Percentiles rank a stretch among this genome's conserved stretches.
These are phyloP conservation scores for Macquaria australasica DNA, from an alignment of 2,113 vertebrate species.

Conservation along the genomic window DNA sequence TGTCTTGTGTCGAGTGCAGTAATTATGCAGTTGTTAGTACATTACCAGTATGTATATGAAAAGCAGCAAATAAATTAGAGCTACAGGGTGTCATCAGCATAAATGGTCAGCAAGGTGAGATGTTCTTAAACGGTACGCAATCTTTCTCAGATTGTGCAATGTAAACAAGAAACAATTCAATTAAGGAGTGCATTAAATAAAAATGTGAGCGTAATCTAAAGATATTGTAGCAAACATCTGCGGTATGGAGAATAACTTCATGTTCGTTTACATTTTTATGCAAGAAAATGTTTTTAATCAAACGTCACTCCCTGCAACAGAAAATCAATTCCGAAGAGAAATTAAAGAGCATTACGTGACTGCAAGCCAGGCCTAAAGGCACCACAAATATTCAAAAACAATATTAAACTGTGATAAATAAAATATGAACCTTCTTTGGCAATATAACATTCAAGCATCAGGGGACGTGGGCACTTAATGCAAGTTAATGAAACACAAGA, in stretches of 20 bases:
- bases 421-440: conserved; percentile 84
- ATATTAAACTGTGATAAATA: conserved; percentile 85
- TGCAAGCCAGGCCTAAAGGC: conserved; percentile 76
- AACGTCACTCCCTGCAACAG: conserved; percentile 72
- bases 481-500: conserved; percentile 82
- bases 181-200: conserved; percentile 68
- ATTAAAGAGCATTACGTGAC: conserved; percentile 79
- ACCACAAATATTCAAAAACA: conserved; percentile 85
- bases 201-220: conserved; percentile 63
- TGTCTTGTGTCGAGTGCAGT: conserved; percentile 67
- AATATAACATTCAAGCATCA: conserved; percentile 78
- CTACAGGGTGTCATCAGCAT: conserved; percentile 52
- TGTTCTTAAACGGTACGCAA: conserved; percentile 39
- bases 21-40: conserved; percentile 76
- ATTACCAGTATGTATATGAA: conserved; percentile 73
- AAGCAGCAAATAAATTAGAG: conserved; percentile 64
- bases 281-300: conserved; percentile 78
- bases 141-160: conserved; percentile 29
- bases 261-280: conserved; percentile 75
- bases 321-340: conserved; percentile 82
- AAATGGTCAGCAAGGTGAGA: conserved; percentile 74
- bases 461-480: conserved; percentile 81
- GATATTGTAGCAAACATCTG: conserved; percentile 69
- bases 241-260: conserved; percentile 44
- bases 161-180: conserved; percentile 74